Conservation (phyloP, 2,888 invertebrate species). For the Poecilobothrus nobilitatus region DNA sequence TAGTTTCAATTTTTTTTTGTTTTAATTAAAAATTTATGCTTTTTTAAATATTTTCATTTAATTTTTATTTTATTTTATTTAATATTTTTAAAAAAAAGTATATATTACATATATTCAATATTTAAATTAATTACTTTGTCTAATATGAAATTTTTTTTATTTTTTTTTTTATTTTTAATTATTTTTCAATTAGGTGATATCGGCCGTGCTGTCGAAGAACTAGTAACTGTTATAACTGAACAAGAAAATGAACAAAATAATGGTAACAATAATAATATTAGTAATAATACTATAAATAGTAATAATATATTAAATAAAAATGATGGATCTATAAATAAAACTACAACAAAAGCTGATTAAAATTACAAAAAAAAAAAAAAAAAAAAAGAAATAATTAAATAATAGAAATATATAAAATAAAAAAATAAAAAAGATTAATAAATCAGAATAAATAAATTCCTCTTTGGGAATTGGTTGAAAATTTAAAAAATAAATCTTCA, state of each 20-base stretch:
- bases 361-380: background rate
- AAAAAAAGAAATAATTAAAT: no score
- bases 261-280: conserved; percentile 16
- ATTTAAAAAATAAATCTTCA: no score
- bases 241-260: conserved; percentile 49
- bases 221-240: conserved; percentile 84
- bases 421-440: background rate
- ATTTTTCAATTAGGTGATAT: conserved; percentile 61
- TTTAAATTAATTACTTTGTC: background rate
- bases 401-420: background rate
- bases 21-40: no score
- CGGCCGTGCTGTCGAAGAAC: conserved; percentile 76
- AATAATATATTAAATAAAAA: conserved; percentile 8
- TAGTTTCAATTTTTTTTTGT: background rate
- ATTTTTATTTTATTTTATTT: background rate
- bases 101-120: background rate
- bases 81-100: background rate
- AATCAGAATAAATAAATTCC: no score
- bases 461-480: no score
- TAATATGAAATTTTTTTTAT: background rate
- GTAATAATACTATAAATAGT: background rate
- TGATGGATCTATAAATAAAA: conserved; percentile 28
- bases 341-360: conserved; percentile 13
- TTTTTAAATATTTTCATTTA: background rate
- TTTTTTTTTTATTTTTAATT: conserved; percentile 35